Evolutionary conservation across 2,888 invertebrate genomes (phyloP).

Genomic region (Lasioglossum marginatum): DNA sequence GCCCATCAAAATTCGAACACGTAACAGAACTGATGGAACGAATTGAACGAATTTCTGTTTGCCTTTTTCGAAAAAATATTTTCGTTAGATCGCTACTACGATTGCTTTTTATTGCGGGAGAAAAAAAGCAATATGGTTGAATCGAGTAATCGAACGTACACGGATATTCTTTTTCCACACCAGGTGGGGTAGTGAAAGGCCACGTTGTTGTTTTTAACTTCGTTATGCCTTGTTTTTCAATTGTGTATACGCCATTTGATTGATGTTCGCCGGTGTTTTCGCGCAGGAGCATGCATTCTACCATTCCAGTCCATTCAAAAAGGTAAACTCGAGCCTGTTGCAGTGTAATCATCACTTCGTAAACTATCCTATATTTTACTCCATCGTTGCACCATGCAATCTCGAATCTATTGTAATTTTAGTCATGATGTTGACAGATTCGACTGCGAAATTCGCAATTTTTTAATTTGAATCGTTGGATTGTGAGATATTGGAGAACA

Average conservation of each 20-base stretch:
- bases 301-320: not conserved
- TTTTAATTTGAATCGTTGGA: not conserved
- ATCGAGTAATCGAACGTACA: not conserved
- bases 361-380: not conserved
- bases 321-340: not conserved
- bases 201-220: constrained; percentile 6
- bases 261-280: not conserved
- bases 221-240: constrained; percentile 10
- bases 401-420: not conserved
- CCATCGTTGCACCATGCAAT: not conserved
- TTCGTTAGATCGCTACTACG: not conserved
- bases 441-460: not conserved
- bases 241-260: not conserved
- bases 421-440: not conserved
- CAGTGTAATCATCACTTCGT: not conserved
- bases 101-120: not conserved
- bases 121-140: not conserved
- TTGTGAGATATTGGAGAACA: not conserved
- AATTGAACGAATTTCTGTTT: not conserved
- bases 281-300: not conserved
- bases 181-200: not conserved
- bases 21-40: not conserved
- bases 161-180: not conserved
- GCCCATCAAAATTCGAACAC: not conserved
- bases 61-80: not conserved